phyloP scores from a whole-genome alignment of 53 echinoderm and acorn worm species.

The Holothuria scabra region DNA sequence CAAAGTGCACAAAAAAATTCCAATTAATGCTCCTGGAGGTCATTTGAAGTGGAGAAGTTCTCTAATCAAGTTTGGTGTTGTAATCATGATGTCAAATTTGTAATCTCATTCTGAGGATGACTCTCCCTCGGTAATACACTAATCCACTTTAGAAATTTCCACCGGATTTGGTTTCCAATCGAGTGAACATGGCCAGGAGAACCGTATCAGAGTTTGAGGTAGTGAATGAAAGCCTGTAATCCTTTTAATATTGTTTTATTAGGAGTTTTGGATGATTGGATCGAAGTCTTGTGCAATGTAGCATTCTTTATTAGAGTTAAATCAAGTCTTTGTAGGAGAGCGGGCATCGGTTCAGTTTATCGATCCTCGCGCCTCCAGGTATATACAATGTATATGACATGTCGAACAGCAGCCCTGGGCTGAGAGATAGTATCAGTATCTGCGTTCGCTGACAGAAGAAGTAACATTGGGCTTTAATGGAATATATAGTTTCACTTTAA shows the following conservation, averaged over 20 bases:
- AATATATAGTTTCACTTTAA: constrained; percentile 42
- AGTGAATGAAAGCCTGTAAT: constrained; percentile 43
- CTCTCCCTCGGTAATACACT: constrained; percentile 32
- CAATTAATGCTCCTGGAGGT: constrained; percentile 45
- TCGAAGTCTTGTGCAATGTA: constrained; percentile 46
- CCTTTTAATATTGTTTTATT: constrained; percentile 54
- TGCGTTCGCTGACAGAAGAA: no score
- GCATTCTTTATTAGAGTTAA: constrained; percentile 19
- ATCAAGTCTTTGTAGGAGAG: constrained; percentile 38
- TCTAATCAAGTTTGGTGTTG: constrained; percentile 48
- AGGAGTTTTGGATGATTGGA: constrained; percentile 45
- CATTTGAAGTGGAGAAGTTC: constrained; percentile 36
- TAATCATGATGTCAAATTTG: constrained; percentile 53
- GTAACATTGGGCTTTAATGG: constrained; percentile 27
- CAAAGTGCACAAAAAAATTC: constrained; percentile 31
- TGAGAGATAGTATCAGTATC: neutral
- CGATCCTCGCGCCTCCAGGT: constrained; percentile 36
- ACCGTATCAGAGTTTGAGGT: constrained; percentile 26
- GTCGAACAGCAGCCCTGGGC: constrained; percentile 28
- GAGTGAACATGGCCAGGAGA: constrained; percentile 42
- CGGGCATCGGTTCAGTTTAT: constrained; percentile 34
- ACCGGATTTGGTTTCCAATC: constrained; percentile 50
- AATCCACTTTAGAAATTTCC: constrained; percentile 45
- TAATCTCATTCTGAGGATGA: constrained; percentile 41
- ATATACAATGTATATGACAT: constrained; percentile 31